Evolutionary conservation across 2,888 invertebrate genomes (phyloP).

Genomic region (Halocaridina rubra): DNA sequence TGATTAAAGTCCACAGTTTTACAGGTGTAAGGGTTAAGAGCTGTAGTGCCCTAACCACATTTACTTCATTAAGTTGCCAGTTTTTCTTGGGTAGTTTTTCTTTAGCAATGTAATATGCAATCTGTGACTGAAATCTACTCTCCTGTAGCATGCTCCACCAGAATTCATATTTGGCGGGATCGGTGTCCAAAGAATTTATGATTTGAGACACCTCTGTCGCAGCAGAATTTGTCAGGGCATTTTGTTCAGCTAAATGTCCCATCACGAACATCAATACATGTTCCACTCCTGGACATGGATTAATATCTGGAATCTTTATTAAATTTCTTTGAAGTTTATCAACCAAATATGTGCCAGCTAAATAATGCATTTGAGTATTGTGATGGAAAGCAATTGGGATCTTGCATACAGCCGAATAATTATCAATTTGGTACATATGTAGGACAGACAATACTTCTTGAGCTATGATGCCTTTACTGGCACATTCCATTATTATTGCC

Average conservation of each 20-base stretch:
- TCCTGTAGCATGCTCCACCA: slow-evolving; percentile 39
- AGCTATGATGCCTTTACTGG: slow-evolving; percentile 6
- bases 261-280: slow-evolving; percentile 21
- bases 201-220: slow-evolving; percentile 24
- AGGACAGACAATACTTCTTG: slow-evolving; percentile 20
- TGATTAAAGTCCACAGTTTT: not conserved
- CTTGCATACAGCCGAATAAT: slow-evolving; percentile 18
- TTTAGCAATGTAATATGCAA: not conserved
- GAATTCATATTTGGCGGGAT: slow-evolving; percentile 13
- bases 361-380: slow-evolving; percentile 1
- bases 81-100: slow-evolving; percentile 21
- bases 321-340: not conserved
- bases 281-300: slow-evolving; percentile 12
- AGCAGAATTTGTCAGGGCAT: not conserved
- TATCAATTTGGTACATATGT: slow-evolving; percentile 28
- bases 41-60: slow-evolving; percentile 3
- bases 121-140: slow-evolving; percentile 21
- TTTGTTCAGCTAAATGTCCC: slow-evolving; percentile 18
- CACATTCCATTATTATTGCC: slow-evolving; percentile 17
- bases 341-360: slow-evolving; percentile 18
- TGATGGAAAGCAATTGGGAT: slow-evolving; percentile 22
- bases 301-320: not conserved
- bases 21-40: slow-evolving; percentile 12
- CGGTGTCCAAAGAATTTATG: slow-evolving; percentile 2
- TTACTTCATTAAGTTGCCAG: slow-evolving; percentile 29